phyloP scores from a whole-genome alignment of 2,797 vertebrate species.

The Malurus splendens region DNA sequence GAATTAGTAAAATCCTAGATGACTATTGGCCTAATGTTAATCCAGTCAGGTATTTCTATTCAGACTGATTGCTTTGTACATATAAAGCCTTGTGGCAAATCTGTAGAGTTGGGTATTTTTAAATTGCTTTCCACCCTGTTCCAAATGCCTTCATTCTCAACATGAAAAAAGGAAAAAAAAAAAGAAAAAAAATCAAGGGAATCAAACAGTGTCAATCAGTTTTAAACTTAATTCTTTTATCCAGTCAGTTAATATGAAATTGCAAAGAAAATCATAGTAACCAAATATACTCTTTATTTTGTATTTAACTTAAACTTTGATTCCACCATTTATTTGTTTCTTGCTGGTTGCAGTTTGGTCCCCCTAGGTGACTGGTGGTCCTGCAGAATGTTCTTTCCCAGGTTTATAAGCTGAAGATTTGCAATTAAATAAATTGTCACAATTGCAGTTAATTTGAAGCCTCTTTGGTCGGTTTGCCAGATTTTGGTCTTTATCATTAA shows the following conservation, averaged over 20 bases:
- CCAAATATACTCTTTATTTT: not conserved
- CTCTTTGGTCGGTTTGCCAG: not conserved
- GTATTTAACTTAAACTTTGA: not conserved
- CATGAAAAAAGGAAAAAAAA: not conserved
- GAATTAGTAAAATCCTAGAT: not conserved
- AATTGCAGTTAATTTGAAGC: not conserved
- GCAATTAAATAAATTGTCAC: not conserved
- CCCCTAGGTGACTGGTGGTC: not conserved
- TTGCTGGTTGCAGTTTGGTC: not conserved
- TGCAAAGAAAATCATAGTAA: not conserved
- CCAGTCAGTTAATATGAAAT: not conserved
- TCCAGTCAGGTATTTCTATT: not conserved
- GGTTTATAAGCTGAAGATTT: not conserved
- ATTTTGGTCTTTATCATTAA: not conserved
- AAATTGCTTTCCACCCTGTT: accelerated
- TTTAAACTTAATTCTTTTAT: not conserved
- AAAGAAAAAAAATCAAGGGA: accelerated
- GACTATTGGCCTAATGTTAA: not conserved
- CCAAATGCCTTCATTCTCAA: not conserved
- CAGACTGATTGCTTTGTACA: not conserved
- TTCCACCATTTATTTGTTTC: not conserved
- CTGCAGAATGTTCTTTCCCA: not conserved
- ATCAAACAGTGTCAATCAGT: not conserved
- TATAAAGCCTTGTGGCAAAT: not conserved
- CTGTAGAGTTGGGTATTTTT: not conserved